phyloP scores from a whole-genome alignment of 2,797 vertebrate genomes.

The Danio jaintianensis region DNA sequence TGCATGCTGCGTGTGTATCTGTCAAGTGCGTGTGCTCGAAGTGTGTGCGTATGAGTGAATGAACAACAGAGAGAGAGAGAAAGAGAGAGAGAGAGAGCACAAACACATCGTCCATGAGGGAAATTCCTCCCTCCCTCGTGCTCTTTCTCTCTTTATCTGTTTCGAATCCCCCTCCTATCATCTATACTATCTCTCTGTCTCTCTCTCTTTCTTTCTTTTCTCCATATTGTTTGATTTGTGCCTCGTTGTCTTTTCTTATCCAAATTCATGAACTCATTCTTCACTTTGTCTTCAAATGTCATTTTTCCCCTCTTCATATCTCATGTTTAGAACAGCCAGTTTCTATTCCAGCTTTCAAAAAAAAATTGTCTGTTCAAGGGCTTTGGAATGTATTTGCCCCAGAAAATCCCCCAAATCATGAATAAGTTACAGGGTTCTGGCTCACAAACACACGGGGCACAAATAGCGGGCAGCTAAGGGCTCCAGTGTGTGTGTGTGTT shows the following conservation, averaged over 20 bases:
- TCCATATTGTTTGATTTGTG: constrained; percentile 31
- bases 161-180: not conserved
- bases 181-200: constrained; percentile 17
- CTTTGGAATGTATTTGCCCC: constrained; percentile 50
- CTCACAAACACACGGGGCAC: constrained; percentile 54
- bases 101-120: constrained; percentile 64
- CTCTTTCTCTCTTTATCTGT: constrained; percentile 13
- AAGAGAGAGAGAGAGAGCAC: constrained; percentile 38
- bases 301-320: constrained; percentile 46
- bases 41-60: constrained; percentile 37
- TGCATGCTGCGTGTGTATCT: constrained; percentile 36
- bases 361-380: constrained; percentile 32
- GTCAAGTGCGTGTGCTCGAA: constrained; percentile 20
- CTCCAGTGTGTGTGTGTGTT: constrained; percentile 25
- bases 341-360: constrained; percentile 27
- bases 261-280: constrained; percentile 49
- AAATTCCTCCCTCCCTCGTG: constrained; percentile 52
- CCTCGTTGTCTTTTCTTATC: constrained; percentile 38
- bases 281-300: constrained; percentile 47
- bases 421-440: constrained; percentile 69
- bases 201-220: constrained; percentile 21
- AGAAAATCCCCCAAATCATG: constrained; percentile 65
- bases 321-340: constrained; percentile 14
- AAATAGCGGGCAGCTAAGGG: constrained; percentile 44
- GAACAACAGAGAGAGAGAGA: constrained; percentile 27